Base-by-base conservation (phyloP, 1,140 invertebrate species). In the Pseudomyrmex gracilis region DNA sequence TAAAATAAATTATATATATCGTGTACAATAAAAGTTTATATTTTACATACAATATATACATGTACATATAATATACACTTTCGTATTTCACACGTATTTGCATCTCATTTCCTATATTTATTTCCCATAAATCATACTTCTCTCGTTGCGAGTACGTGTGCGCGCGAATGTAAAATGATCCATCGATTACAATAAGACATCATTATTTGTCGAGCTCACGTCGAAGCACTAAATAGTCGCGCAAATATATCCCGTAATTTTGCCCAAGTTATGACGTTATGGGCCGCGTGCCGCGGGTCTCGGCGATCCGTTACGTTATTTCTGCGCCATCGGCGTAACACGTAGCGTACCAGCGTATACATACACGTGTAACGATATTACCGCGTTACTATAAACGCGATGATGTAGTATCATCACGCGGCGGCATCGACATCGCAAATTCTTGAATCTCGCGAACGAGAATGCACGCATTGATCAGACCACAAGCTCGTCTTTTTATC, bases 161-260 rank as follows among this genome's bases (percentile, higher is more conserved):
- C 63, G 53, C 12, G 60, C 73, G 73, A 67, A 22, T 47, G 45
- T 80, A 80, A 80, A 34, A 34, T 34, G 34, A 80, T 20, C 66
- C 45, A 71, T 71, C 22, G 76, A 3, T 49, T 71, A 70, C 76
- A 71, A 71, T 80, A 71, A 80, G 76, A 71, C 76, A 80, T 80
- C 76, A 71, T 80, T 80, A 80, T 80, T 80, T 80, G 76, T 71
- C 76, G 76, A 22, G 20, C 76, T 80, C 76, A 80, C 76, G 76
- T 80, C 76, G 66, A 70, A 71, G 76, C 53, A 80, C 76, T 80
- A 80, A 80, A 80, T 80, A 80, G 53, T 71, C 76, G 53, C 66
- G 76, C 66, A 71, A 78, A 80, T 80, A 70, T 70, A 60, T 67
- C 55, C 76, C 55, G 34, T 80, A 71, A 80, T 80, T 80, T 60